These are phyloP conservation scores for Cataglyphis albicans DNA, from an alignment of 2,888 invertebrate genomes.

Conservation along the genomic window DNA sequence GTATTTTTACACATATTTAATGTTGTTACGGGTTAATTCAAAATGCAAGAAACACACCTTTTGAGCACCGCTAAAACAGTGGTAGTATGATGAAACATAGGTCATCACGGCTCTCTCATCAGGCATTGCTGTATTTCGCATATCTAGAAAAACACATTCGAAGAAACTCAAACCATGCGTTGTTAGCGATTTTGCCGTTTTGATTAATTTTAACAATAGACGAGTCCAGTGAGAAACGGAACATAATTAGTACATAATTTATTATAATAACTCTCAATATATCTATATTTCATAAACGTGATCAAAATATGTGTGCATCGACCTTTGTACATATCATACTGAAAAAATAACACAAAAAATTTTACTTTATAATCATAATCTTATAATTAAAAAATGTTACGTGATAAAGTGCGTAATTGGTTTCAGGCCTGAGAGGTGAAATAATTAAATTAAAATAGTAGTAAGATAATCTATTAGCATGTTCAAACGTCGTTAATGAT, in stretches of 20 bases:
- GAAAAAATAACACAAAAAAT: neutral
- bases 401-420: conserved; percentile 14
- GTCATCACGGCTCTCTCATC: conserved; percentile 99
- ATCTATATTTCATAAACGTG: conserved; percentile 8
- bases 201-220: conserved; percentile 34
- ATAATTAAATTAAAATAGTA: conserved; percentile 52
- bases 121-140: conserved; percentile 99
- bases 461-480: conserved; percentile 57
- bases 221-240: neutral
- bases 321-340: neutral
- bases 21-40: conserved; percentile 62
- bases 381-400: conserved; percentile 21
- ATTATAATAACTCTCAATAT: conserved; percentile 3
- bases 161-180: conserved; percentile 85
- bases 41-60: conserved; percentile 90
- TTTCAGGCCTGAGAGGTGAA: conserved; percentile 19
- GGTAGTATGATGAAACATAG: conserved; percentile 99
- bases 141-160: conserved; percentile 90
- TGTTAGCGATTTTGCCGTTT: conserved; percentile 75
- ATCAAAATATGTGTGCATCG: neutral
- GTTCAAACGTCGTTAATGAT: conserved; percentile 61
- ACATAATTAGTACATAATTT: conserved; percentile 18
- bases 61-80: conserved; percentile 99
- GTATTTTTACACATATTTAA: neutral
- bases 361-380: neutral